Evolutionary conservation across 2,797 vertebrate genomes (phyloP).

Genomic region (Clarias pachynema): DNA sequence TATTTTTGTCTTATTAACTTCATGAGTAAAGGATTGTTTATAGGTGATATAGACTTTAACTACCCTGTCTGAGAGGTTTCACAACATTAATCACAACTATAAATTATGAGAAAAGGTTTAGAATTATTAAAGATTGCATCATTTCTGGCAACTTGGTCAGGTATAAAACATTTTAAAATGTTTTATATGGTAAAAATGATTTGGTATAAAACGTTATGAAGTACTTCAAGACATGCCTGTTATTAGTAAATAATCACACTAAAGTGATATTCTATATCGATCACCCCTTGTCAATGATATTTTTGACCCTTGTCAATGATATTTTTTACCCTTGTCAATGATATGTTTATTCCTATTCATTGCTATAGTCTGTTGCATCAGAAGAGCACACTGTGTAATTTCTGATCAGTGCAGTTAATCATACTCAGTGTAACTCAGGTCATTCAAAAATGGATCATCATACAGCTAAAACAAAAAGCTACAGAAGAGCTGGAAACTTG

Average conservation of each 20-base stretch:
- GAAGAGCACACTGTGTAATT: not conserved
- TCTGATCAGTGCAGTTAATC: not conserved
- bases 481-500: not conserved
- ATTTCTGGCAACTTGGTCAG: not conserved
- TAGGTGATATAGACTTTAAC: not conserved
- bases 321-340: not conserved
- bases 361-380: not conserved
- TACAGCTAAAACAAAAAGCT: not conserved
- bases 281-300: not conserved
- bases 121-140: not conserved
- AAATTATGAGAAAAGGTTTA: not conserved
- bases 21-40: not conserved
- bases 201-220: not conserved
- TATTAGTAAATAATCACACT: not conserved
- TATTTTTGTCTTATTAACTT: conserved; percentile 5
- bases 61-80: not conserved
- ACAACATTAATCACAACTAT: conserved; percentile 1
- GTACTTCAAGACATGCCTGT: not conserved
- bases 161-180: not conserved
- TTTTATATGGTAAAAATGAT: too few relatives aligned
- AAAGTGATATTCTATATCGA: not conserved
- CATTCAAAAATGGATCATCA: not conserved
- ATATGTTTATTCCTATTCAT: not conserved
- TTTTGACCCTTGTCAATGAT: not conserved
- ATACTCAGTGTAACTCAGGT: not conserved